A percentile compares a stretch with the other conserved stretches of the same genome.
phyloP scores from a whole-genome alignment of 2,888 invertebrate species.

The Aphidius colemani region DNA sequence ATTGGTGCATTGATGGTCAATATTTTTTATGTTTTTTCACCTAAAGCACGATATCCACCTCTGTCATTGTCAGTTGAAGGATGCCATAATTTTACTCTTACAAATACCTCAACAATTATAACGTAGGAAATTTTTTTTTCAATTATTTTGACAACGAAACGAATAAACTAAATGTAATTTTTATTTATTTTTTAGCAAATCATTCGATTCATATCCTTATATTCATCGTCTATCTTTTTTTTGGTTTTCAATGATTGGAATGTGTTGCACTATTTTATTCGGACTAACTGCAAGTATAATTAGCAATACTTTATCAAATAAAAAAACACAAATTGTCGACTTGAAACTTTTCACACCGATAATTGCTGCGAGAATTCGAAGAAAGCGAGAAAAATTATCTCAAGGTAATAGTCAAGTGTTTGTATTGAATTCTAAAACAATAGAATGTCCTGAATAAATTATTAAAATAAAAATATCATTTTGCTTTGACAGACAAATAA shows the following conservation, averaged over 20 bases:
- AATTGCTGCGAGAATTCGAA: slow-evolving; percentile 61
- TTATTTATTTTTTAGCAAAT: not conserved
- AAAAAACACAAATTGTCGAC: slow-evolving; percentile 58
- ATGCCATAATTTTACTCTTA: slow-evolving; percentile 36
- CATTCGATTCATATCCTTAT: slow-evolving; percentile 63
- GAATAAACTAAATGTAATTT: not conserved
- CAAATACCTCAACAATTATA: not conserved
- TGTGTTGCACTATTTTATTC: slow-evolving; percentile 61
- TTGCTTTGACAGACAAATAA: no score
- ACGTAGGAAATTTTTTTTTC: not conserved
- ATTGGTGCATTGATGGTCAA: slow-evolving; percentile 36
- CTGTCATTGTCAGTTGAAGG: slow-evolving; percentile 42
- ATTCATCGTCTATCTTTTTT: slow-evolving; percentile 75
- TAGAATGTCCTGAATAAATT: slow-evolving; percentile 2
- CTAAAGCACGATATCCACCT: slow-evolving; percentile 34
- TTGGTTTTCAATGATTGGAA: slow-evolving; percentile 70
- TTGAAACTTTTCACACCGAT: slow-evolving; percentile 67
- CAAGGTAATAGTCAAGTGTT: slow-evolving; percentile 47
- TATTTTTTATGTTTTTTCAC: slow-evolving; percentile 42
- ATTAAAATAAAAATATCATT: no score
- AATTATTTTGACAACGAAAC: not conserved
- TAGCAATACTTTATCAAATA: slow-evolving; percentile 50
- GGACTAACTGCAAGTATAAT: slow-evolving; percentile 64
- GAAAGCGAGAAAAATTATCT: slow-evolving; percentile 37
- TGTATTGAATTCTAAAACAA: slow-evolving; percentile 39